Evolutionary conservation across 2,888 invertebrate species (phyloP), one percentile per base, ranked within the genome.

Genomic region (Microctonus aethiopoides): DNA sequence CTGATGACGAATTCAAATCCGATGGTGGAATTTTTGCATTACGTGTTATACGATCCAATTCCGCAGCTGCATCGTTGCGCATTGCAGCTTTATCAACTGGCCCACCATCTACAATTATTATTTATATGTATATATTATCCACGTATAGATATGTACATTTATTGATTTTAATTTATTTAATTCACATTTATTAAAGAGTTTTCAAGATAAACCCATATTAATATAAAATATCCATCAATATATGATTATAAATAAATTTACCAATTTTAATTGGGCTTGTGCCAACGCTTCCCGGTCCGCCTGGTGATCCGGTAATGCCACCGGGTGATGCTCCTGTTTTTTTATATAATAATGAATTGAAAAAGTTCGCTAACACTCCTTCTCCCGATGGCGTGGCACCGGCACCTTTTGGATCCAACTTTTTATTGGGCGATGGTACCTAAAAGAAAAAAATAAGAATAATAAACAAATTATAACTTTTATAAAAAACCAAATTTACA

Each of bases 321-420:
- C 84, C 88, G 16, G 91, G 90, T 24, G 91, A 91, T 52, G 92
- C 89, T 46, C 94, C 95, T 41, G 95, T 93, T 89, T 97, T 97
- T 91, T 98, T 98, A 88, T 95, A 94, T 80, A 99, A 91, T 83
- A 99, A 90, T 74, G 98, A 98, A 89, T 98, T 98, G 89, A 99
- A 99, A 91, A 99, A 99, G 88, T 95, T 98, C 11, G 98, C 98
- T 75, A 99, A 89, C 67, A 98, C 97, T 72, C 97, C 96, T 88
- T 98, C 98, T 73, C 94, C 94, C 66, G 94, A 92, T 2, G 94
- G 93, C 65, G 94, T 91, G 80, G 92, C 91, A 2, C 87, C 85
- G 6, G 87, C 83, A 41, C 87, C 86, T 75, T 86, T 86, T 0
- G 92, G 90, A 79, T 75, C 90, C 89, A 86, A 88, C 87, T 87